Evolutionary conservation across 2,113 vertebrate genomes (phyloP).

Genomic region (Petromus typicus): DNA sequence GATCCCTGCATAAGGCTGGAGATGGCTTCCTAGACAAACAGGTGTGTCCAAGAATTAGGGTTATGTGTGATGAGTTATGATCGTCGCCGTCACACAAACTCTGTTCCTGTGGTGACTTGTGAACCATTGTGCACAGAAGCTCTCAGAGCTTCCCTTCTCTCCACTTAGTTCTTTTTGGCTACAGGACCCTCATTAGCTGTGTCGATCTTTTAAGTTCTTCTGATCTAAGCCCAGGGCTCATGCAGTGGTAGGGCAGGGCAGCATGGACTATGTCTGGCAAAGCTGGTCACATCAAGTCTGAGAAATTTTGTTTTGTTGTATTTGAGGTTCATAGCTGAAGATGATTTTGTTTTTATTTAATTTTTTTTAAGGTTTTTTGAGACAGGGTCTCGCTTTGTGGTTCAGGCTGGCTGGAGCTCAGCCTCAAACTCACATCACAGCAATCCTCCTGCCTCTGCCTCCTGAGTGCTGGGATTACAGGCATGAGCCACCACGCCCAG

Average conservation of each 20-base stretch:
- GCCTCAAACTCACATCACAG: too few relatives aligned
- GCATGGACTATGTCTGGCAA: conserved; percentile 1
- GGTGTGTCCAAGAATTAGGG: background rate
- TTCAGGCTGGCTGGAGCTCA: too few relatives aligned
- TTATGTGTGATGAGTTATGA: background rate
- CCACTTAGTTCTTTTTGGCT: conserved; percentile 15
- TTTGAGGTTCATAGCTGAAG: conserved; percentile 31
- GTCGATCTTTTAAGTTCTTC: background rate
- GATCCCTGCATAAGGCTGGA: background rate
- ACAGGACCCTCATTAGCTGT: background rate
- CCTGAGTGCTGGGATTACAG: too few relatives aligned
- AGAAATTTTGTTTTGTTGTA: conserved; percentile 31
- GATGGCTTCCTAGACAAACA: background rate
- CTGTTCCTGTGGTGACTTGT: background rate
- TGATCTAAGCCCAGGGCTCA: background rate
- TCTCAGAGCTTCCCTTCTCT: background rate
- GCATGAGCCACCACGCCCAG: too few relatives aligned
- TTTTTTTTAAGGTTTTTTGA: too few relatives aligned
- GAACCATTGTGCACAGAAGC: background rate
- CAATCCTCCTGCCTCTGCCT: too few relatives aligned
- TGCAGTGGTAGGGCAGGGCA: background rate
- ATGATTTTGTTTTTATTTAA: conserved; percentile 34
- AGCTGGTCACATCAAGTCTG: conserved; percentile 32
- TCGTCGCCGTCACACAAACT: conserved; percentile 1
- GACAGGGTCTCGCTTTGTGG: too few relatives aligned